These are phyloP conservation scores for Barypeithes pellucidus DNA, from an alignment of 2,888 invertebrate genomes.

Conservation along the genomic window DNA sequence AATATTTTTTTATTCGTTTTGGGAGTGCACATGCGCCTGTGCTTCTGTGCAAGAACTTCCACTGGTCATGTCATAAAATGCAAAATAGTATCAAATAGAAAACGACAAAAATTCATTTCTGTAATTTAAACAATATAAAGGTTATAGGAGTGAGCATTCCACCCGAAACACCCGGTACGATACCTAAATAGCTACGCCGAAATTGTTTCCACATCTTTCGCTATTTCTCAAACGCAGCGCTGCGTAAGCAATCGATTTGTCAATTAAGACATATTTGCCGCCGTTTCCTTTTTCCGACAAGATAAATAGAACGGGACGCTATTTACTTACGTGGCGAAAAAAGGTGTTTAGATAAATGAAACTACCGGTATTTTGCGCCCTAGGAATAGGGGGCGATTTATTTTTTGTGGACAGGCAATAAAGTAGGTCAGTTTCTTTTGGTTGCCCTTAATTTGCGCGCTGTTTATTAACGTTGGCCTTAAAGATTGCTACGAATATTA, in stretches of 20 bases:
- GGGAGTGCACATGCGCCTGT: no score
- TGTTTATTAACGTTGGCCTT: background rate
- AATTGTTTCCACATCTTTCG: background rate
- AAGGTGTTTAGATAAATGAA: slow-evolving; percentile 44
- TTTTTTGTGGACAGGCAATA: slow-evolving; percentile 19
- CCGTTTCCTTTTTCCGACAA: slow-evolving; percentile 18
- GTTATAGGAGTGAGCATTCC: no score
- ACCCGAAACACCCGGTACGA: no score
- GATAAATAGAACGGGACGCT: slow-evolving; percentile 29
- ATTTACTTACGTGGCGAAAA: slow-evolving; percentile 33
- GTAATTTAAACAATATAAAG: no score
- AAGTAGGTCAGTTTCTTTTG: slow-evolving; percentile 2
- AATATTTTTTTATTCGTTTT: no score
- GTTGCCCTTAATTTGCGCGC: background rate
- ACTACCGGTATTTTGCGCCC: slow-evolving; percentile 21
- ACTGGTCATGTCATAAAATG: no score
- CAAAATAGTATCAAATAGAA: no score
- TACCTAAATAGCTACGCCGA: background rate
- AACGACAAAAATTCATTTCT: no score
- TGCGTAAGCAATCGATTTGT: slow-evolving; percentile 46
- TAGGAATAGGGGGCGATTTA: slow-evolving; percentile 22
- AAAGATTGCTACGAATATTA: no score
- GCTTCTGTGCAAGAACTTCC: no score
- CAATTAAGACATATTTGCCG: slow-evolving; percentile 43
- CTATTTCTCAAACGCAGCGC: slow-evolving; percentile 13